phyloP scores from a whole-genome alignment of 1,140 invertebrate species.

The Varroa destructor region DNA sequence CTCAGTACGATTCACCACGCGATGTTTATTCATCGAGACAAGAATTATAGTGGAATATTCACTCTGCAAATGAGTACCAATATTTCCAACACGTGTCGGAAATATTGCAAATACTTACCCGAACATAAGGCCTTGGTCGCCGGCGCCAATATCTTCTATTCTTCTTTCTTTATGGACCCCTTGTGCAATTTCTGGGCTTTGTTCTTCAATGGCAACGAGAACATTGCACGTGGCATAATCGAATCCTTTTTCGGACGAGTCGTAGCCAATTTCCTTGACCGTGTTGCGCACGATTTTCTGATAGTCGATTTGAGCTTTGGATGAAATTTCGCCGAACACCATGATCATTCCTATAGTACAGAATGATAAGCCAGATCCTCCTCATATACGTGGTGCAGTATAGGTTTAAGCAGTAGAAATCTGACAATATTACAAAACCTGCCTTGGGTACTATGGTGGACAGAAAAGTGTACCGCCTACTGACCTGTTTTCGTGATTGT shows the following conservation, averaged over 20 bases:
- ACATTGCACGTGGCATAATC: constrained; percentile 45
- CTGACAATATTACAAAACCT: no score
- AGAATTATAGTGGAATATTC: no score
- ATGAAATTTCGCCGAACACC: constrained; percentile 42
- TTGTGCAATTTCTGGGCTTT: constrained; percentile 42
- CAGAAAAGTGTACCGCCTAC: not conserved
- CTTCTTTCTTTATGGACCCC: constrained; percentile 42
- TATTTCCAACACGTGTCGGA: no score
- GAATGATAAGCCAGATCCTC: not conserved
- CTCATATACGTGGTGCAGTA: no score
- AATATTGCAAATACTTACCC: constrained; percentile 37
- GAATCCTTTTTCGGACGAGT: constrained; percentile 38
- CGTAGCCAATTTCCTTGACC: constrained; percentile 30
- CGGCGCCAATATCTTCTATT: constrained; percentile 43
- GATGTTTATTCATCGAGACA: no score
- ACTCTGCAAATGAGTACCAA: no score
- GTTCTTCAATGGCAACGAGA: constrained; percentile 41
- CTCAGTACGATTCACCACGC: no score
- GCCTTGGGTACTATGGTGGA: no score
- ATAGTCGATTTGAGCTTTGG: constrained; percentile 42
- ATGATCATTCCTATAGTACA: constrained; percentile 41
- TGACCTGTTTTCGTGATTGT: constrained; percentile 36
- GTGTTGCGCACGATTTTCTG: constrained; percentile 38
- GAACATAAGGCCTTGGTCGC: constrained; percentile 42
- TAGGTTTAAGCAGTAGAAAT: no score